phyloP scores from a whole-genome alignment of 2,113 vertebrate species.

The Crotalus horridus region DNA sequence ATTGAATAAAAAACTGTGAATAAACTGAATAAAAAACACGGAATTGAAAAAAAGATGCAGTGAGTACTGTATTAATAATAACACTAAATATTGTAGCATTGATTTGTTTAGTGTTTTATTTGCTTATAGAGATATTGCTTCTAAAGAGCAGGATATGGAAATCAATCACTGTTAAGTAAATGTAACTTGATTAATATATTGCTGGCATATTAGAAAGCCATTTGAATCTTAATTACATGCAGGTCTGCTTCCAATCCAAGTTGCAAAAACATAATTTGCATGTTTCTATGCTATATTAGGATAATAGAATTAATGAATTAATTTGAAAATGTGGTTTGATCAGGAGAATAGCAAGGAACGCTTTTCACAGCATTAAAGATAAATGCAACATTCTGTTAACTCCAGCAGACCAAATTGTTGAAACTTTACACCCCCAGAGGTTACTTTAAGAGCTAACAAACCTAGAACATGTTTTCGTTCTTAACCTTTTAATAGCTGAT shows the following conservation, averaged over 20 bases:
- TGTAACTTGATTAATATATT: constrained; percentile 7
- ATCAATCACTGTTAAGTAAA: not conserved
- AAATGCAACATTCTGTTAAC: not conserved
- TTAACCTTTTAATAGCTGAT: not conserved
- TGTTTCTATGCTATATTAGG: not conserved
- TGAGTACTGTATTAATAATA: not conserved
- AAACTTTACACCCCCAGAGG: not conserved
- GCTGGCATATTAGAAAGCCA: not conserved
- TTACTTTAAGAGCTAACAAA: not conserved
- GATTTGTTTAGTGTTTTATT: not conserved
- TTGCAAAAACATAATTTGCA: not conserved
- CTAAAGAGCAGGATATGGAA: not conserved
- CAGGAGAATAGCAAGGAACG: not conserved
- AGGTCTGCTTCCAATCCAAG: not conserved
- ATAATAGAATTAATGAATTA: not conserved
- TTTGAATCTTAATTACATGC: not conserved
- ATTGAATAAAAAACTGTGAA: not conserved
- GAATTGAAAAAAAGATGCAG: not conserved
- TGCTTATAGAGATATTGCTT: not conserved
- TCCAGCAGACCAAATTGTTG: not conserved
- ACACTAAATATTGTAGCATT: not conserved
- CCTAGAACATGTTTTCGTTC: not conserved
- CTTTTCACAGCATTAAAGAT: not conserved
- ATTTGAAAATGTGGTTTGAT: not conserved
- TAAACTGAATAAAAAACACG: not conserved